These are phyloP conservation scores for Mythimna albipuncta DNA, from an alignment of 2,888 invertebrate species.

Conservation along the genomic window DNA sequence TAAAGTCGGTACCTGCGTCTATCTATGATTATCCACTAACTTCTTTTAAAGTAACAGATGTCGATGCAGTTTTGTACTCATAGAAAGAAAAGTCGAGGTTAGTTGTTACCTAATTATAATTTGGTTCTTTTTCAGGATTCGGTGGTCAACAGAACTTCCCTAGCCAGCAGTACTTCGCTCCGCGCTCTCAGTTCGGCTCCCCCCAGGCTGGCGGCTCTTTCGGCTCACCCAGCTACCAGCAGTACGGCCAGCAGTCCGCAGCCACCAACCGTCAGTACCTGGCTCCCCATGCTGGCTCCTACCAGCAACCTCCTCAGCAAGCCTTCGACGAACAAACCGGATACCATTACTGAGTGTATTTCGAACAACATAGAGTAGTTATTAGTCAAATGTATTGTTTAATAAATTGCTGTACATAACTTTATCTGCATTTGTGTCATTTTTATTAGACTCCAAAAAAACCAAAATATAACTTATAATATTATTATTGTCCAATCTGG, in stretches of 20 bases:
- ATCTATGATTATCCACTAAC: no score
- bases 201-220: conserved; percentile 37
- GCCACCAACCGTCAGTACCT: conserved; percentile 81
- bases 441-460: neutral
- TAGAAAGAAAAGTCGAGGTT: no score
- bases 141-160: conserved; percentile 49
- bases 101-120: no score
- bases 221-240: conserved; percentile 37
- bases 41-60: no score
- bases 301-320: conserved; percentile 81
- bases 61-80: no score
- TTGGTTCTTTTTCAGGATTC: conserved; percentile 56
- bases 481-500: neutral
- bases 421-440: neutral
- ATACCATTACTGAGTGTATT: conserved; percentile 78
- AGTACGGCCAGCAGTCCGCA: conserved; percentile 65
- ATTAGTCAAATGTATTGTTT: conserved; percentile 16
- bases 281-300: conserved; percentile 73
- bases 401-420: conserved; percentile 25
- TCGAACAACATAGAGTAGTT: neutral
- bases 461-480: neutral
- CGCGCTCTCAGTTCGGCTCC: conserved; percentile 66
- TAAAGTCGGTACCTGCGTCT: no score
- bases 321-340: conserved; percentile 84
- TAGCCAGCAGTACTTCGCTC: conserved; percentile 58